These are phyloP conservation scores for Blomia tropicalis DNA, from an alignment of 2,888 invertebrate species.

Conservation along the genomic window DNA sequence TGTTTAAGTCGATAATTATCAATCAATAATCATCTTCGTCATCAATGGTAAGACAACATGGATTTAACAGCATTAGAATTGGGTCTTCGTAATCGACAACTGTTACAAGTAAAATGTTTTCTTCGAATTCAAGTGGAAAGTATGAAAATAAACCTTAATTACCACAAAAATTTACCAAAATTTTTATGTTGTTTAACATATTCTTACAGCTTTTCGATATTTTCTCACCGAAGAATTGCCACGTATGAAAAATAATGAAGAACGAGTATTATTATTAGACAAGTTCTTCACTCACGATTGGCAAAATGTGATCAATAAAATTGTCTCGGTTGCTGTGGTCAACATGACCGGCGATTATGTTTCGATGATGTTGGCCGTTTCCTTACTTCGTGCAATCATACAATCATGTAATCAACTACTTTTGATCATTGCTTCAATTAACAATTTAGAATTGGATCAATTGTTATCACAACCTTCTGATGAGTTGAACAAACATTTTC, in stretches of 20 bases:
- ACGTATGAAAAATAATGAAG: neutral
- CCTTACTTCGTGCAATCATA: constrained; percentile 8
- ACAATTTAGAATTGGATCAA: neutral
- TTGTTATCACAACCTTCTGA: neutral
- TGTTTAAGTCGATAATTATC: no score
- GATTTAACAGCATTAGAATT: constrained; percentile 26
- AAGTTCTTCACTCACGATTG: constrained; percentile 10
- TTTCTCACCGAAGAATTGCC: neutral
- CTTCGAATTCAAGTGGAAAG: constrained; percentile 23
- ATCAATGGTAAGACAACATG: no score
- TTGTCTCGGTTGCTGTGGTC: neutral
- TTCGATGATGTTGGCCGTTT: constrained; percentile 10
- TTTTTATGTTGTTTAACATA: neutral
- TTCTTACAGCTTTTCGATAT: constrained; percentile 8
- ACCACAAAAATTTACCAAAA: no score
- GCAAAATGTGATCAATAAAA: constrained; percentile 15
- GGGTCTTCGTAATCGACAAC: constrained; percentile 25
- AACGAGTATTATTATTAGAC: neutral
- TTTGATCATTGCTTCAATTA: neutral
- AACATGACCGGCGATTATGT: constrained; percentile 15
- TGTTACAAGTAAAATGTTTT: constrained; percentile 22
- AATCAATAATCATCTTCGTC: no score
- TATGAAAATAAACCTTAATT: constrained; percentile 11
- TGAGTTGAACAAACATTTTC: neutral
- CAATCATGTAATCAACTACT: constrained; percentile 21